Evolutionary conservation across 2,888 invertebrate genomes (phyloP).

Genomic region (Barypeithes pellucidus): DNA sequence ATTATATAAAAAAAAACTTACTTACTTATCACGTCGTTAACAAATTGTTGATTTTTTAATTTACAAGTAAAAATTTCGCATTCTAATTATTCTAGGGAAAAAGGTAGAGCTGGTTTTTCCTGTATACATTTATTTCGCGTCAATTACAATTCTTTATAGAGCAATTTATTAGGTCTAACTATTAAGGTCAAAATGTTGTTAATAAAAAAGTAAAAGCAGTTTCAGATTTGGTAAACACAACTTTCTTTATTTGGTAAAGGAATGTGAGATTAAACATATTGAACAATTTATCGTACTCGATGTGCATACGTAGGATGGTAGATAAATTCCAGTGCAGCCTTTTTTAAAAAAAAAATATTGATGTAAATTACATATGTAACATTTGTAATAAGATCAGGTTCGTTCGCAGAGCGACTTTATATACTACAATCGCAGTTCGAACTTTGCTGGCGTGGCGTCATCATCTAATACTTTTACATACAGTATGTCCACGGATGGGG

Average conservation of each 20-base stretch:
- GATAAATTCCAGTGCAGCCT: conserved; percentile 28
- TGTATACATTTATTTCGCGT: not conserved
- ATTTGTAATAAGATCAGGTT: no score
- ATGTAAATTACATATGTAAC: conserved; percentile 13
- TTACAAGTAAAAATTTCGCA: no score
- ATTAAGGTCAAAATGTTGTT: conserved; percentile 51
- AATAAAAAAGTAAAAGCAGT: conserved; percentile 51
- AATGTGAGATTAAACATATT: conserved; percentile 40
- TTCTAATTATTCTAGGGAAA: no score
- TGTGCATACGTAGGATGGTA: conserved; percentile 31
- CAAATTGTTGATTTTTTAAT: no score
- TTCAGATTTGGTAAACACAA: conserved; percentile 43
- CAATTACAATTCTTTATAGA: not conserved
- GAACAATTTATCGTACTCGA: conserved; percentile 23
- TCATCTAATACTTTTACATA: no score
- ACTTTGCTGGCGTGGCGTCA: no score
- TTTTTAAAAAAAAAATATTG: conserved; percentile 25
- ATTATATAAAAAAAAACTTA: no score
- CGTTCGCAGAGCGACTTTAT: no score
- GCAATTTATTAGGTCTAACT: conserved; percentile 16
- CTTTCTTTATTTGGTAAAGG: conserved; percentile 49
- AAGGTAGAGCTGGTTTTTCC: not conserved
- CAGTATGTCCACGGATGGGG: no score
- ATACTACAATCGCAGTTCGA: no score
- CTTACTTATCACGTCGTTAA: no score